Evolutionary conservation across 2,888 invertebrate genomes (phyloP), one percentile per base, ranked within the genome.

Genomic region (Aleiodes leptofemur): DNA sequence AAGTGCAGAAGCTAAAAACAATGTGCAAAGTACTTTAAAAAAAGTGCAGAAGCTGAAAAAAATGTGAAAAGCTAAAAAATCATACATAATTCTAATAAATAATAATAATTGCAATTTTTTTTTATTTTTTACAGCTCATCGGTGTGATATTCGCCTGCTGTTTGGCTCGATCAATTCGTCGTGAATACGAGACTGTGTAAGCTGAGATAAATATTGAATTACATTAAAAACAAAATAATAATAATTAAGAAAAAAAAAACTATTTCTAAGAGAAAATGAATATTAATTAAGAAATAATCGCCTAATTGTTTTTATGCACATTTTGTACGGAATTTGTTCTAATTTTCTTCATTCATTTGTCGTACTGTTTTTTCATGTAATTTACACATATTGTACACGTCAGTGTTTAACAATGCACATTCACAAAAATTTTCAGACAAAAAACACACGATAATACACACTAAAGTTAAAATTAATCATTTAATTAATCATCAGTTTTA

Each of bases 81-180:
- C 23, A 23, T 23, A 23, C 23, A 23, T 23, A 2, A 23, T 9
- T 43, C 3, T 3, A 43, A 43, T 43, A 7, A 7, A 43, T 7
- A 9, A 43, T 43, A 23, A 23, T 23, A 23, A 23, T 23, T 23
- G 23, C 23, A 23, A 23, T 23, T 23, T 61, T 73, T 77, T 11
- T 75, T 23, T 59, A 51, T 83, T 78, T 85, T 78, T 90, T 94
- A 79, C 92, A 96, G 96, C 91, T 98, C 69, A 91, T 98, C 84
- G 98, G 97, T 68, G 95, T 98, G 73, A 91, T 96, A 79, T 97
- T 97, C 89, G 96, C 98, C 43, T 98, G 98, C 91, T 96, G 96
- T 89, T 92, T 98, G 90, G 97, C 96, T 81, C 94, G 97, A 86
- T 96, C 97, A 83, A 97, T 98, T 88, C 95, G 96, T 88, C 95